Evolutionary conservation across 2,113 vertebrate genomes (phyloP).

Genomic region (Thamnaconus septentrionalis): DNA sequence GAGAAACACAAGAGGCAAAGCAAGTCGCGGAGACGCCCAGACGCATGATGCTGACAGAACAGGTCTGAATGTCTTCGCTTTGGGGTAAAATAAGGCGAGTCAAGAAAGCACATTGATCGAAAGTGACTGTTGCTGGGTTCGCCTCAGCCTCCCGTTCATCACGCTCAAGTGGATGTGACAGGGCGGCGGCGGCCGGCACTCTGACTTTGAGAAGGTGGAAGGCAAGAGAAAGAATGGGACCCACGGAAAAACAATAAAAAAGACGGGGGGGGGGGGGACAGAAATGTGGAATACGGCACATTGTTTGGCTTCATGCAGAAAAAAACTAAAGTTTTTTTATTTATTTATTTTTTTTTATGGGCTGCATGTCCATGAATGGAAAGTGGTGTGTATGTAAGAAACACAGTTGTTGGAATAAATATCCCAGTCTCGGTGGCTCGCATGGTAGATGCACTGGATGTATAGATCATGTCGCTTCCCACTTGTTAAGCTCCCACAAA

Average conservation of each 20-base stretch:
- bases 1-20: background rate
- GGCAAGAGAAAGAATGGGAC: slow-evolving; percentile 5
- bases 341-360: slow-evolving; percentile 31
- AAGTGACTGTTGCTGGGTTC: slow-evolving; percentile 48
- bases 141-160: slow-evolving; percentile 27
- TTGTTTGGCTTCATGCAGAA: no score
- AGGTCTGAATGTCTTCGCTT: slow-evolving; percentile 16
- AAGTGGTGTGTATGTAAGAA: slow-evolving; percentile 34
- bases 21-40: background rate
- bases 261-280: background rate
- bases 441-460: background rate
- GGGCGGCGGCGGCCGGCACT: slow-evolving; percentile 24
- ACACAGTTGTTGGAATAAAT: slow-evolving; percentile 8
- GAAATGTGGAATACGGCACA: background rate
- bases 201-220: slow-evolving; percentile 21
- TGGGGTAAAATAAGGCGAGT: slow-evolving; percentile 22
- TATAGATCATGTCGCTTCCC: slow-evolving; percentile 16
- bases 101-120: slow-evolving; percentile 23
- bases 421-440: slow-evolving; percentile 6
- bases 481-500: slow-evolving; percentile 10
- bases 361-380: slow-evolving; percentile 18
- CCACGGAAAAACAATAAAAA: background rate
- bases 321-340: background rate
- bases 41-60: background rate
- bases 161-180: slow-evolving; percentile 50